These are phyloP conservation scores for Heliopora coerulea DNA, from an alignment of 92 coral and sea anemone genomes.

Conservation along the genomic window DNA sequence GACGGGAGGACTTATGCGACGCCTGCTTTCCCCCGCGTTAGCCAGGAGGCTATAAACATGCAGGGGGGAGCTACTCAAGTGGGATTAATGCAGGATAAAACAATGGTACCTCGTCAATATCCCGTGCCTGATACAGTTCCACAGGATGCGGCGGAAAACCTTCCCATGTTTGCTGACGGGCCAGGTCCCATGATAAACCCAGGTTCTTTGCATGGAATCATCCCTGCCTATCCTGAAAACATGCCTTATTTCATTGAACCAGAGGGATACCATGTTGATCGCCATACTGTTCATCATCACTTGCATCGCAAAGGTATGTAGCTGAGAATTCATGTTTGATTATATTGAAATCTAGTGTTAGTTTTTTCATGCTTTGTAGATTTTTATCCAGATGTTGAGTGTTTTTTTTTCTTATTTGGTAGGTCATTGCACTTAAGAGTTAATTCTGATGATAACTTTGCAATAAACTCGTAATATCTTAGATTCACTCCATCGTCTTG, in stretches of 20 bases:
- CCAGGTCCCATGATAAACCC: constrained; percentile 9
- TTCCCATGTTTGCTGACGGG: not conserved
- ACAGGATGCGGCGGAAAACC: not conserved
- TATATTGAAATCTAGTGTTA: too few relatives aligned
- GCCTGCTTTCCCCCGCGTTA: not conserved
- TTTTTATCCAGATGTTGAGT: too few relatives aligned
- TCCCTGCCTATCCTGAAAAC: constrained; percentile 4
- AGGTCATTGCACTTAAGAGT: too few relatives aligned
- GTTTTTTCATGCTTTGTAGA: too few relatives aligned
- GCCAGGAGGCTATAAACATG: not conserved
- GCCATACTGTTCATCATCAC: constrained; percentile 7
- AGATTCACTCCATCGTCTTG: too few relatives aligned
- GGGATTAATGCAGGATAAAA: not conserved
- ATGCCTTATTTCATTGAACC: constrained; percentile 6
- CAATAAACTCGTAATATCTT: too few relatives aligned
- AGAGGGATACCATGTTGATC: constrained; percentile 1
- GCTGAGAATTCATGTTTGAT: not conserved
- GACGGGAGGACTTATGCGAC: not conserved
- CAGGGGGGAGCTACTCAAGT: not conserved
- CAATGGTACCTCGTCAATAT: constrained; percentile 3
- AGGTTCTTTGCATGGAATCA: not conserved
- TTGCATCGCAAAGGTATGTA: constrained; percentile 33
- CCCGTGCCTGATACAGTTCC: not conserved
- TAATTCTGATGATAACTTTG: too few relatives aligned
- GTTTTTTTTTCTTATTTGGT: too few relatives aligned